Base-by-base conservation (phyloP, 2,888 invertebrate species). In the Drosophila leonis region DNA sequence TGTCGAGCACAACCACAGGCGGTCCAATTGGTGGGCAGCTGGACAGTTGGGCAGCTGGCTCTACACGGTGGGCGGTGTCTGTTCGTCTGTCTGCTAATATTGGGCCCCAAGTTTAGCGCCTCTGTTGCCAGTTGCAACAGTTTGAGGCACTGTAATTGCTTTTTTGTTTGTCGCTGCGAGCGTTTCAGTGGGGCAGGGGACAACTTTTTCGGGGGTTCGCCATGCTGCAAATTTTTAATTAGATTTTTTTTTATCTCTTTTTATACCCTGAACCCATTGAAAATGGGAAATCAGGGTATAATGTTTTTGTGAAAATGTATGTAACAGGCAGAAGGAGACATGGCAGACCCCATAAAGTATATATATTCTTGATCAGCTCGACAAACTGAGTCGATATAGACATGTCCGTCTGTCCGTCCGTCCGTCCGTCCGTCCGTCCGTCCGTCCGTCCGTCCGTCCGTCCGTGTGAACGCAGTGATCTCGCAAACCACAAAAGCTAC, bases 131-230 rank as follows among this genome's bases (percentile, higher is more conserved):
- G 72, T 74, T 90, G 90, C 87, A 87, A 88, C 90, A 90, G 88
- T 88, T 90, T 87, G 88, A 80, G 90, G 87, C 85, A 78, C 78
- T 85, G 88, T 90, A 90, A 91, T 90, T 90, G 91, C 90, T 90
- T 90, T 90, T 88, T 91, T 88, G 90, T 88, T 85, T 78, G 70
- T 82, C 75, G 83, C 75, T 72, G 75, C 68, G 56, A 70, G 74
- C 65, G 33, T 35, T 20, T 18, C 46, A 39, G 1, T 18, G 42
- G 48, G 27, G 13, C 4, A 12, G 60, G 39, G 44, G 12, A 48
- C 44, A 29, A 27, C 12, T 7, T 27, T 48, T 68, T 62, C 27
- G 49, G 49, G 63, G 52, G 68, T 51, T 61, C 54, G 12, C 54
- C 77, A 64, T 66, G 75, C 77, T 60, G 71, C 71, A 82, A 82